Percentiles rank a stretch among this genome's conserved stretches.
phyloP scores from a whole-genome alignment of 2,888 invertebrate species.

The Pachydiplax longipennis region DNA sequence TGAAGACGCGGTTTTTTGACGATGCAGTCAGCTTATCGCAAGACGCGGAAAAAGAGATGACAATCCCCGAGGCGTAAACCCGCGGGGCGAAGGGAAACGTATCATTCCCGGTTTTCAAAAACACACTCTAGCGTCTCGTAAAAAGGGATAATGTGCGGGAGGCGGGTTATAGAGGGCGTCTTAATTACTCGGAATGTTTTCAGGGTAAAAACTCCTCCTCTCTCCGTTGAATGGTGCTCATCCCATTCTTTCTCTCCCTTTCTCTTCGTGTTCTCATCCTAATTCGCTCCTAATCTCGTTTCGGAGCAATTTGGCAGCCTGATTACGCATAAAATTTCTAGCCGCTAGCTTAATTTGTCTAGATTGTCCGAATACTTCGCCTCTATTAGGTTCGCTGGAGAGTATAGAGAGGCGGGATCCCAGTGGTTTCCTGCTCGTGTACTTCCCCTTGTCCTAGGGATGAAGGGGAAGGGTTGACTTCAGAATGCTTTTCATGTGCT shows the following conservation, averaged over 20 bases:
- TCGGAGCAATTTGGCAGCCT: neutral
- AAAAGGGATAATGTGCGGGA: neutral
- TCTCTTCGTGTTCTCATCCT: neutral
- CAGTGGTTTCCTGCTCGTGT: neutral
- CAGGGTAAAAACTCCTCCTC: constrained; percentile 20
- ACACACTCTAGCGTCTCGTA: constrained; percentile 22
- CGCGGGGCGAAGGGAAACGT: neutral
- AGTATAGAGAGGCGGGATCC: neutral
- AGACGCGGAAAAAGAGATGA: neutral
- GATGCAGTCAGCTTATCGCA: neutral
- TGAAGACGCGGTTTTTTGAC: neutral
- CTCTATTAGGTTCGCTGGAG: neutral
- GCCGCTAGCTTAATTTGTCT: neutral
- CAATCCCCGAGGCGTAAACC: neutral
- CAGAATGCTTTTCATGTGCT: too few species aligned
- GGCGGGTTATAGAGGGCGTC: neutral
- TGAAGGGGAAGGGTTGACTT: neutral
- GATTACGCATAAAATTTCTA: neutral
- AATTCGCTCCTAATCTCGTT: neutral
- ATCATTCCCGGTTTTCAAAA: constrained; percentile 33
- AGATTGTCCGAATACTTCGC: neutral
- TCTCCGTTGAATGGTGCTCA: neutral
- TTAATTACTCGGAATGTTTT: constrained; percentile 32
- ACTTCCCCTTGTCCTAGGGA: neutral
- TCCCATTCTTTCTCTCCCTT: neutral